Conservation (phyloP, 2,888 invertebrate species). For the Phengaris arion region DNA sequence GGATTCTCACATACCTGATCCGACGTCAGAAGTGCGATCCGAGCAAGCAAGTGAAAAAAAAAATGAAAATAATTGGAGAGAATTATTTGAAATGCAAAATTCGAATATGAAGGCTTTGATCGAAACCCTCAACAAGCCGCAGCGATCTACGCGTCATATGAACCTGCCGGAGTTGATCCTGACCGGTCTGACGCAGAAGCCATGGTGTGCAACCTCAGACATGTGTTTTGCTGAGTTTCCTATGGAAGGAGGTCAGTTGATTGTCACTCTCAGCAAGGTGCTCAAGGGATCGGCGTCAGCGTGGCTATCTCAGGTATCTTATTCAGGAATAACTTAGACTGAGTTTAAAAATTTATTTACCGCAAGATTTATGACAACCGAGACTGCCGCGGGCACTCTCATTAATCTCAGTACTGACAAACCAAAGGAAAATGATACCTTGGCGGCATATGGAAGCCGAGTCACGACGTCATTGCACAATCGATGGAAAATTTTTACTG, state of each 20-base stretch:
- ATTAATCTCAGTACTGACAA: constrained; percentile 32
- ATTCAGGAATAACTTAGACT: constrained; percentile 30
- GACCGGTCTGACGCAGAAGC: constrained; percentile 14
- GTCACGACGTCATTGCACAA: constrained; percentile 25
- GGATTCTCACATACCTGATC: background rate
- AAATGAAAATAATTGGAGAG: background rate
- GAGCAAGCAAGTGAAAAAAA: no score
- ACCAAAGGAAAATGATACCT: constrained; percentile 28
- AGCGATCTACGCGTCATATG: background rate
- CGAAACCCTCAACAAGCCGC: background rate
- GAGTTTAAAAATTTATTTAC: constrained; percentile 15
- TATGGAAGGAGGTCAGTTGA: constrained; percentile 16
- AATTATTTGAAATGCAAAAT: constrained; percentile 15
- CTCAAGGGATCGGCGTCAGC: constrained; percentile 33
- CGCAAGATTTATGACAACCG: constrained; percentile 31
- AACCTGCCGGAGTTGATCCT: constrained; percentile 2
- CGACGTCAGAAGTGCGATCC: constrained; percentile 14
- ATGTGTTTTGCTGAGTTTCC: background rate
- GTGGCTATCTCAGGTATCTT: constrained; percentile 37
- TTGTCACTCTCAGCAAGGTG: constrained; percentile 32
- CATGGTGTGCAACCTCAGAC: constrained; percentile 11
- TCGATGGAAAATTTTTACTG: constrained; percentile 26
- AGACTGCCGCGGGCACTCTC: constrained; percentile 32
- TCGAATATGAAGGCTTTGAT: background rate
- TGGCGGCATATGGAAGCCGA: no score